Evolutionary conservation across 2,113 vertebrate genomes (phyloP).

Genomic region (Pheucticus melanocephalus): DNA sequence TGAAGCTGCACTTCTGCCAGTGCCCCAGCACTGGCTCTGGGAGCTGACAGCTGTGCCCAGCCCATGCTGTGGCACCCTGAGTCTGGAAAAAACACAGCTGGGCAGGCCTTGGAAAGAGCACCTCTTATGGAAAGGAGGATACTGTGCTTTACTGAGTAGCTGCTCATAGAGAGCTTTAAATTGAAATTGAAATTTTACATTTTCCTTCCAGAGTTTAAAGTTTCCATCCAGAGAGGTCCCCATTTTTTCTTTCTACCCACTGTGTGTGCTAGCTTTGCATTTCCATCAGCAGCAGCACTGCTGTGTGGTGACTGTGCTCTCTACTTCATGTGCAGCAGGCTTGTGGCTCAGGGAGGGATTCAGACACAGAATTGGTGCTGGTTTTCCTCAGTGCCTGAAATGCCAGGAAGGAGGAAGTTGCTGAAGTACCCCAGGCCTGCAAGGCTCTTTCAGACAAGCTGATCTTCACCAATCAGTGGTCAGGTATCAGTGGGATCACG

Average conservation of each 20-base stretch:
- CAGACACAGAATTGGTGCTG: background rate
- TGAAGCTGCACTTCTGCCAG: background rate
- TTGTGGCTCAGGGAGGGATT: background rate
- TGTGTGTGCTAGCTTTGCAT: background rate
- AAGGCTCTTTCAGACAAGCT: background rate
- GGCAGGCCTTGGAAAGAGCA: background rate
- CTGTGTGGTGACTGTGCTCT: background rate
- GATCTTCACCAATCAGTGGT: background rate
- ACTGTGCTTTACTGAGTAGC: background rate
- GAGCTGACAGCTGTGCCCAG: background rate
- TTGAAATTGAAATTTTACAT: background rate
- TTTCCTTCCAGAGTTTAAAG: background rate
- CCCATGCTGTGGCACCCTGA: background rate
- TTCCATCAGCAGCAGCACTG: background rate
- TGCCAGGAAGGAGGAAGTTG: background rate
- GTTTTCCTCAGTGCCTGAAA: background rate
- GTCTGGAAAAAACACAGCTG: background rate
- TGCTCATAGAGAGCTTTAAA: background rate
- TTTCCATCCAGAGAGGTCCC: background rate
- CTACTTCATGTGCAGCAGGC: background rate
- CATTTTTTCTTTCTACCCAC: background rate
- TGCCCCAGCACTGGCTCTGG: background rate
- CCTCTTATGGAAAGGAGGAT: background rate
- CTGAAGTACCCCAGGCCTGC: background rate
- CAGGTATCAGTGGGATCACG: accelerated